phyloP scores from a whole-genome alignment of 2,113 vertebrate genomes.

The Oreochromis aureus region DNA sequence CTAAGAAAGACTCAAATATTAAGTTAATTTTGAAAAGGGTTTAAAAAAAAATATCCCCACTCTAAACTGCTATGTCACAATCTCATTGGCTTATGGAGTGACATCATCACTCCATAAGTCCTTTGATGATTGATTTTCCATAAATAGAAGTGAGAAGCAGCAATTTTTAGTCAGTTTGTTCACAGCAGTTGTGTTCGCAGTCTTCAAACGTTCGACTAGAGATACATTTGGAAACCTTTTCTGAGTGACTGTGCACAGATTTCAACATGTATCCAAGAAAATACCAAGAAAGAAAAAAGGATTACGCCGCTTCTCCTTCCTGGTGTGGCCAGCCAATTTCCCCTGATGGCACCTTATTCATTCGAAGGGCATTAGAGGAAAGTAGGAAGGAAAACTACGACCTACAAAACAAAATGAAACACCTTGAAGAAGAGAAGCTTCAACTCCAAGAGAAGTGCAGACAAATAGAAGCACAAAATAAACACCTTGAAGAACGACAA shows the following conservation, averaged over 20 bases:
- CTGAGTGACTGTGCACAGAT: background rate
- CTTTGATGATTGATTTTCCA: too few relatives aligned
- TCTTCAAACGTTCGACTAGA: background rate
- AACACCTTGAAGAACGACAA: background rate
- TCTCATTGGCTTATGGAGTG: too few relatives aligned
- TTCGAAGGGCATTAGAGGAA: background rate
- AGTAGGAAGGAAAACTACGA: background rate
- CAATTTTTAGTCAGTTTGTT: too few relatives aligned
- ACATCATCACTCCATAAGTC: too few relatives aligned
- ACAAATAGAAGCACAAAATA: background rate
- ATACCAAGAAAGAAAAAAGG: background rate
- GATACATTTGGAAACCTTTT: background rate
- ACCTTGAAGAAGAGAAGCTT: background rate
- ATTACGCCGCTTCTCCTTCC: background rate
- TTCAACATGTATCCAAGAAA: background rate
- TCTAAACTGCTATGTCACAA: too few relatives aligned
- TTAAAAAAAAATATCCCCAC: too few relatives aligned
- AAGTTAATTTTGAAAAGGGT: too few relatives aligned
- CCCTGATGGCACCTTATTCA: background rate
- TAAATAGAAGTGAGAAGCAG: too few relatives aligned
- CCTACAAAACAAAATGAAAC: background rate
- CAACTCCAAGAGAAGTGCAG: background rate
- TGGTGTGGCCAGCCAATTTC: background rate
- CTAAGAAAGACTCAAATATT: too few relatives aligned
- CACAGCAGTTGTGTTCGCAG: too few relatives aligned